Evolutionary conservation across 2,113 vertebrate genomes (phyloP).

Genomic region (Corydoras maculifer): DNA sequence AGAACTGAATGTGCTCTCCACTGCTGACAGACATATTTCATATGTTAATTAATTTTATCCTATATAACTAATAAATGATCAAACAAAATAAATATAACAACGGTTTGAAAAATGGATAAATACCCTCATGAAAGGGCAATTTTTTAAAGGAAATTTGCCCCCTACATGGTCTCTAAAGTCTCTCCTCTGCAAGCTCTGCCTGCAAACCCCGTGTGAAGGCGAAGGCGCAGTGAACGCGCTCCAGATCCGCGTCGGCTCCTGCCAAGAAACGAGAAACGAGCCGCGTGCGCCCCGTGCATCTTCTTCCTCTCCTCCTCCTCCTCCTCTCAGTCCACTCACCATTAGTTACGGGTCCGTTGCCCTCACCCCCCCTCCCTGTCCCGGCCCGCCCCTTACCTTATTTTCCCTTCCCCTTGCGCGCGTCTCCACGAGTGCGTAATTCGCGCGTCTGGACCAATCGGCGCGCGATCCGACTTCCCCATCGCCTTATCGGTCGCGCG

Average conservation of each 20-base stretch:
- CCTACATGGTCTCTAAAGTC: background rate
- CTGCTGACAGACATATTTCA: too few relatives aligned
- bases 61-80: too few relatives aligned
- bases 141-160: background rate
- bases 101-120: too few relatives aligned
- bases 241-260: conserved; percentile 46
- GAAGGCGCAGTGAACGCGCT: conserved; percentile 55
- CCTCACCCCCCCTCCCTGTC: conserved; percentile 24
- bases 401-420: conserved; percentile 7
- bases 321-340: conserved; percentile 58
- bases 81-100: too few relatives aligned
- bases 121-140: too few relatives aligned
- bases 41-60: too few relatives aligned
- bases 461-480: conserved; percentile 34
- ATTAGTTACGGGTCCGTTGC: conserved; percentile 53
- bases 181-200: background rate
- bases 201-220: conserved; percentile 33
- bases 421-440: background rate
- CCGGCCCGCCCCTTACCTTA: background rate
- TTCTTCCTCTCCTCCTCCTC: conserved; percentile 36
- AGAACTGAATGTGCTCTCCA: too few relatives aligned
- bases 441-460: conserved; percentile 29
- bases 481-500: conserved; percentile 32
- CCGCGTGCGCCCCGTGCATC: conserved; percentile 28
- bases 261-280: conserved; percentile 54